These are phyloP conservation scores for Cerceris ruficornis DNA, from an alignment of 2,888 invertebrate genomes.

Conservation along the genomic window DNA sequence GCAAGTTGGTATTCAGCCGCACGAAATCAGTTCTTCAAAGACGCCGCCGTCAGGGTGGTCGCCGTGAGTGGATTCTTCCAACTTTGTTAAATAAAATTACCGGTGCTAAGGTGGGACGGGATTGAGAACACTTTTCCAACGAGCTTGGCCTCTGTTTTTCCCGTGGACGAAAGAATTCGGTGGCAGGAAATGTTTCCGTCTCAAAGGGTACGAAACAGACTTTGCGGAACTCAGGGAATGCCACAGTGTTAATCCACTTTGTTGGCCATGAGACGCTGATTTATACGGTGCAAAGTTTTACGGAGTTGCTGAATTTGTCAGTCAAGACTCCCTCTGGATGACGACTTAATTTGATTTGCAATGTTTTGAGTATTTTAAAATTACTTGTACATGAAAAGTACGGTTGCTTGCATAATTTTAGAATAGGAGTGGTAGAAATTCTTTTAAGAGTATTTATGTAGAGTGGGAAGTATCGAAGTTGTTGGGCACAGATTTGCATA, in stretches of 20 bases:
- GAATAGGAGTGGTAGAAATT: too few relatives aligned
- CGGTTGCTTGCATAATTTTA: too few relatives aligned
- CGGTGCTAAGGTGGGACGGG: neutral
- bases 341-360: too few relatives aligned
- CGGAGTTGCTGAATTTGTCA: slow-evolving; percentile 52
- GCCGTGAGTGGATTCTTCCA: neutral
- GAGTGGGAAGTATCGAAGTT: too few relatives aligned
- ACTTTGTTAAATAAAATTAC: slow-evolving; percentile 11
- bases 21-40: neutral
- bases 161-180: neutral
- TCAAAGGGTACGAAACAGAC: slow-evolving; percentile 20
- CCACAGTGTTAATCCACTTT: slow-evolving; percentile 67
- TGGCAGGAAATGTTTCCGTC: neutral
- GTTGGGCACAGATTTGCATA: too few relatives aligned
- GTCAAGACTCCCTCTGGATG: too few relatives aligned
- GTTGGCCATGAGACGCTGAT: slow-evolving; percentile 65
- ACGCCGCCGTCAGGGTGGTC: neutral
- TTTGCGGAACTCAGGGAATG: slow-evolving; percentile 24
- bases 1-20: neutral
- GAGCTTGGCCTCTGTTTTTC: slow-evolving; percentile 17
- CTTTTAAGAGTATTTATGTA: too few relatives aligned
- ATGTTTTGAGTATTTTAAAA: too few relatives aligned
- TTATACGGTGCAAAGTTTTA: slow-evolving; percentile 61
- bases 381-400: too few relatives aligned
- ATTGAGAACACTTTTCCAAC: slow-evolving; percentile 26